Evolutionary conservation across 2,888 invertebrate genomes (phyloP), one percentile per base, ranked within the genome.

Genomic region (Catocala nupta): DNA sequence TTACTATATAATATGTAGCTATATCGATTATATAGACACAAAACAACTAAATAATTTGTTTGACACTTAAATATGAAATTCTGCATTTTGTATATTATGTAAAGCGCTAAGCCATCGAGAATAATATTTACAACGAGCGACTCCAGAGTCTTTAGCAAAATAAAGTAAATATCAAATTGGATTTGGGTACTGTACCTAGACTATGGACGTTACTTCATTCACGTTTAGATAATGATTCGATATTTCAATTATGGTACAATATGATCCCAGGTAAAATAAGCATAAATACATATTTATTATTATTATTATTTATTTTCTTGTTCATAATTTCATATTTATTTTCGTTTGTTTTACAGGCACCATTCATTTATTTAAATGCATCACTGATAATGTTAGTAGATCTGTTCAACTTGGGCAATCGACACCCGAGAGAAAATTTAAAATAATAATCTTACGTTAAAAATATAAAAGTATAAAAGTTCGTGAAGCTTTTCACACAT

Each of bases 391-490:
- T 66, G 65, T 77, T 77, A 70, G 68, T 73, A 70, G 43, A 59
- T 61, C 59, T 16, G 63, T 66, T 44, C 65, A 65, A 50, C 44
- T 61, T 12, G 43, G 43, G 62, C 73, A 63, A 65, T 25, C 44
- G 36, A 47, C 13, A 49, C 47, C 61, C 36, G 36, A n/a, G 50
- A 57, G 57, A 63, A 61, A 56, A 59, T 25, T 25, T 55, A 68
- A 66, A 7, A 49, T 45, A 54, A 57, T 63, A 52, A 33, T 52
- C 44, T 53, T 45, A 67, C 60, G 68, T 56, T 59, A 68, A 73
- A 73, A 70, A 75, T 80, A 80, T 70, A 78, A 78, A 80, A 73
- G 72, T 80, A 73, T 65, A 74, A 78, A 80, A 77, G 55, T 33
- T 56, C 47, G 51, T 34, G 49, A 69, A 70, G 60, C 54, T 62